Evolutionary conservation across 30 jellyfish, hydroid and myxozoan genomes (phyloP).

Genomic region (Sanderia malayensis): DNA sequence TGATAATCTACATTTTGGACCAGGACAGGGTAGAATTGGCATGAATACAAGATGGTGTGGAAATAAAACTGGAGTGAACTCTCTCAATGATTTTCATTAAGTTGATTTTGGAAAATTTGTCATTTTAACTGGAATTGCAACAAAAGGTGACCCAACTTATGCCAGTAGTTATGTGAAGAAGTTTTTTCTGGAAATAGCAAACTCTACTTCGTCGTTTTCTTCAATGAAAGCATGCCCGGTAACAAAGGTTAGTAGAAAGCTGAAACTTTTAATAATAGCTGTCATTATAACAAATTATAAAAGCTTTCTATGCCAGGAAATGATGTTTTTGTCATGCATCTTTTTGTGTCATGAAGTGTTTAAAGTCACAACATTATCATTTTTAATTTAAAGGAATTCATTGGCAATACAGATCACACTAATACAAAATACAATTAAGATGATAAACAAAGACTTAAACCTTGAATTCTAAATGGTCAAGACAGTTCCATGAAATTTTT

Average conservation of each 20-base stretch:
- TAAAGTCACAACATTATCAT: too few relatives aligned
- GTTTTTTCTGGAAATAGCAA: neutral
- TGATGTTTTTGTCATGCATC: too few relatives aligned
- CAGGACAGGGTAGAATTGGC: constrained; percentile 10
- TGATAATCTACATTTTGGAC: neutral
- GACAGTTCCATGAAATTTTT: too few relatives aligned
- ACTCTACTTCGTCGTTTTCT: neutral
- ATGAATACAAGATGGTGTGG: neutral
- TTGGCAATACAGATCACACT: constrained; percentile 19
- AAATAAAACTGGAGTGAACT: neutral
- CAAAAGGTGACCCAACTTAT: constrained; percentile 17
- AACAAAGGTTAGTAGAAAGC: neutral
- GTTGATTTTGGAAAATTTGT: constrained; percentile 20
- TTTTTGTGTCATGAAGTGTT: too few relatives aligned
- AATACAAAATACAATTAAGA: constrained; percentile 15
- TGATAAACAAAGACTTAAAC: too few relatives aligned
- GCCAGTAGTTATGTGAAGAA: constrained; percentile 5
- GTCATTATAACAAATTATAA: too few relatives aligned
- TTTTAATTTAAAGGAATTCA: constrained; percentile 7
- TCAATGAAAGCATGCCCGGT: neutral
- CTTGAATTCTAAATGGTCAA: too few relatives aligned
- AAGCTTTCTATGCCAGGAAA: too few relatives aligned
- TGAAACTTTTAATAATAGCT: too few relatives aligned
- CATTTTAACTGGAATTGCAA: constrained; percentile 13
- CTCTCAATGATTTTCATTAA: neutral